Conservation (phyloP, 2,113 vertebrate species). For the Istiophorus platypterus region DNA sequence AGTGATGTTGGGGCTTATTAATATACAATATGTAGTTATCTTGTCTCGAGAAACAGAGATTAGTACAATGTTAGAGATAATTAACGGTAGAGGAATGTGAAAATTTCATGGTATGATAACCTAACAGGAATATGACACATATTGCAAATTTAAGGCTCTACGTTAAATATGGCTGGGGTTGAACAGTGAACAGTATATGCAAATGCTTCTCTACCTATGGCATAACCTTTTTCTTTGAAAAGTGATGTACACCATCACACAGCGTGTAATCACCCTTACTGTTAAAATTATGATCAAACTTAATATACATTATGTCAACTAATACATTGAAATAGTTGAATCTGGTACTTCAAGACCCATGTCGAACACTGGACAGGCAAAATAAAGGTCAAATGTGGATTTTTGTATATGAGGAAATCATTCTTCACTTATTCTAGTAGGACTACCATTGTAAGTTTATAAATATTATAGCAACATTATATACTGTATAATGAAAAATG, state of each 20-base stretch:
- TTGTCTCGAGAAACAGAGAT: constrained; percentile 26
- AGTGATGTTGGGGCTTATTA: constrained; percentile 36
- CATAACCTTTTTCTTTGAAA: constrained; percentile 15
- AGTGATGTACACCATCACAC: neutral
- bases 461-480: no score
- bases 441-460: neutral
- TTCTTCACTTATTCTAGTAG: neutral
- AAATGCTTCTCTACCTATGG: constrained; percentile 15
- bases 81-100: constrained; percentile 31
- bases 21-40: constrained; percentile 35
- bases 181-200: constrained; percentile 21
- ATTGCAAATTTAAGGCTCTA: neutral
- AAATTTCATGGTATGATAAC: constrained; percentile 46
- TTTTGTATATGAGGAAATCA: neutral
- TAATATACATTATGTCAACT: constrained; percentile 20
- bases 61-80: constrained; percentile 42
- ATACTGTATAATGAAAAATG: no score
- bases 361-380: neutral
- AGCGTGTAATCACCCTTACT: constrained; percentile 5
- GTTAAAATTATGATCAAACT: constrained; percentile 19
- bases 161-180: neutral
- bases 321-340: neutral
- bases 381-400: neutral
- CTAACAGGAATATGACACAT: constrained; percentile 8
- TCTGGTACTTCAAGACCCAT: neutral